phyloP scores from a whole-genome alignment of 1,140 invertebrate species.

The Mycetomoellerius zeteki region DNA sequence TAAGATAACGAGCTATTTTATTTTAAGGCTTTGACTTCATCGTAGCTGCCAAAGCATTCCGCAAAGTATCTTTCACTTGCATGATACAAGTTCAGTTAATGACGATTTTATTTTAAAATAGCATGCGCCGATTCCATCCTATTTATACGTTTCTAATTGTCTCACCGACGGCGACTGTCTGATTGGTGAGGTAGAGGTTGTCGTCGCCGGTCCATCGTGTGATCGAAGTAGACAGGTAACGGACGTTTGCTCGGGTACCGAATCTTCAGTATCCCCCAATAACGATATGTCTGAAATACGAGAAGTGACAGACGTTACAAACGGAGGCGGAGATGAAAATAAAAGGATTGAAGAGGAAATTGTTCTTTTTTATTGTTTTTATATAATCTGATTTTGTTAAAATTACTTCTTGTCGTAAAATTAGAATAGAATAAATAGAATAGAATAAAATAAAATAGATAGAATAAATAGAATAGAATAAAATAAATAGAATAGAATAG shows the following conservation, averaged over 20 bases:
- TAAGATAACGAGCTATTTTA: constrained; percentile 38
- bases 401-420: background rate
- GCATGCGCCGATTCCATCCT: background rate
- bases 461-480: too few species aligned
- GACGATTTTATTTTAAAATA: constrained; percentile 33
- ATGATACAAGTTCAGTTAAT: constrained; percentile 1
- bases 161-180: constrained; percentile 90
- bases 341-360: background rate
- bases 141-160: constrained; percentile 30
- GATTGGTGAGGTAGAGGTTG: constrained; percentile 87
- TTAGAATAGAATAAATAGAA: background rate
- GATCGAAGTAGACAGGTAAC: constrained; percentile 82
- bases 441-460: too few species aligned
- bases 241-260: constrained; percentile 81
- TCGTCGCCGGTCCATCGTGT: constrained; percentile 86
- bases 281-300: constrained; percentile 83
- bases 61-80: constrained; percentile 17
- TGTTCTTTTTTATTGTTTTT: background rate
- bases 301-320: background rate
- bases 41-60: constrained; percentile 9
- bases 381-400: background rate
- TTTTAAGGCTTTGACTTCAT: constrained; percentile 39
- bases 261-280: constrained; percentile 83
- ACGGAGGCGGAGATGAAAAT: background rate
- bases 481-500: too few species aligned